Evolutionary conservation across 2,113 vertebrate genomes (phyloP).

Genomic region (Gymnorhina tibicen): DNA sequence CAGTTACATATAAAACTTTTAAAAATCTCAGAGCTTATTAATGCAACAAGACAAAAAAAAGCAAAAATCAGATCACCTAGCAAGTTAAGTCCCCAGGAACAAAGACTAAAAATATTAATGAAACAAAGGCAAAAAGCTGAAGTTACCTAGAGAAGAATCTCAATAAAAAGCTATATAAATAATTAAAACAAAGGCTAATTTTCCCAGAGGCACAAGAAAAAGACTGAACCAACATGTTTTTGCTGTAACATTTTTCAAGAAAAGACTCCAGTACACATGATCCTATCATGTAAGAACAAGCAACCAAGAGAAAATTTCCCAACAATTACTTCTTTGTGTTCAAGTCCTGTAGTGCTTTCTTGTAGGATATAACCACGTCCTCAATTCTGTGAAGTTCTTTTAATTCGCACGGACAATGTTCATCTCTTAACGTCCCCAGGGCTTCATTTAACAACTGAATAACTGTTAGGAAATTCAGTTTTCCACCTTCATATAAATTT

Average conservation of each 20-base stretch:
- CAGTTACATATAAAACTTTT: neutral
- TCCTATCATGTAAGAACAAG: neutral
- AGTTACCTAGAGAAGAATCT: neutral
- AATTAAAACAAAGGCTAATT: neutral
- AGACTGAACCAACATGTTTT: neutral
- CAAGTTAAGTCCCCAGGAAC: neutral
- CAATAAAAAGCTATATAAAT: neutral
- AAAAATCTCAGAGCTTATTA: neutral
- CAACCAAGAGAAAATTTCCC: neutral
- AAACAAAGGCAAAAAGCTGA: neutral
- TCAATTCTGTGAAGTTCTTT: slow-evolving; percentile 55
- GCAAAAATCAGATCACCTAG: neutral
- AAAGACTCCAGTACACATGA: neutral
- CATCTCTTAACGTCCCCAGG: slow-evolving; percentile 71
- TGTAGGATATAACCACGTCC: slow-evolving; percentile 42
- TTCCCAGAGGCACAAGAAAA: neutral
- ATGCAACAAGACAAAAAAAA: neutral
- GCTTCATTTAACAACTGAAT: slow-evolving; percentile 83
- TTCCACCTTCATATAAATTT: slow-evolving; percentile 79
- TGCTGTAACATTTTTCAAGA: neutral
- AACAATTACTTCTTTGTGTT: slow-evolving; percentile 70
- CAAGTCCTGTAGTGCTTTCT: slow-evolving; percentile 51
- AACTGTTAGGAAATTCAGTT: slow-evolving; percentile 80
- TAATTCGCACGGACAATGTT: slow-evolving; percentile 20
- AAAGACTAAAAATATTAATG: neutral